A percentile compares a stretch with the other conserved stretches of the same genome.
Evolutionary conservation across 2,888 invertebrate genomes (phyloP).

Genomic region (Eupeodes luniger): DNA sequence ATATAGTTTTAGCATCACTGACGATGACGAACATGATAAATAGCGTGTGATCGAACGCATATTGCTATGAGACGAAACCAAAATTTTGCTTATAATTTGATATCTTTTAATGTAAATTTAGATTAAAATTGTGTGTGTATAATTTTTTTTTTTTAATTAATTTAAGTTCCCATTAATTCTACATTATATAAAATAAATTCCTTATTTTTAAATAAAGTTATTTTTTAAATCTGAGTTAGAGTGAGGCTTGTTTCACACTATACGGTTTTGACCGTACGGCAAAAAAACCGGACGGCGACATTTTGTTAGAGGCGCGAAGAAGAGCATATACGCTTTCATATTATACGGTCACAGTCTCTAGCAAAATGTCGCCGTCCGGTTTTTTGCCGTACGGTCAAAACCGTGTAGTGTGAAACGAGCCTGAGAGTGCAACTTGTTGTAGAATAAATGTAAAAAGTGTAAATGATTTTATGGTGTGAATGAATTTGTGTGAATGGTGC

Average conservation of each 20-base stretch:
- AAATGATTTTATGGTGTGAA: slow-evolving; percentile 16
- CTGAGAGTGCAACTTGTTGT: background rate
- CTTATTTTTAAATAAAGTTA: slow-evolving; percentile 59
- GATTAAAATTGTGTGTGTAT: slow-evolving; percentile 22
- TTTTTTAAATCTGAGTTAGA: slow-evolving; percentile 52
- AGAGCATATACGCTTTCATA: too few species aligned
- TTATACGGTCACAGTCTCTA: too few species aligned
- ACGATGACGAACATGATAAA: slow-evolving; percentile 11
- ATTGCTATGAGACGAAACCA: slow-evolving; percentile 71
- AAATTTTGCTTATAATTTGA: slow-evolving; percentile 56
- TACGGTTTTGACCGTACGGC: too few species aligned
- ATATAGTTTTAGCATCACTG: slow-evolving; percentile 3
- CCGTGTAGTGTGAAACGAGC: too few species aligned
- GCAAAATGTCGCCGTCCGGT: too few species aligned
- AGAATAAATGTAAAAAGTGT: slow-evolving; percentile 31
- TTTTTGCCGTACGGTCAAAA: too few species aligned
- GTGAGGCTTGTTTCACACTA: too few species aligned
- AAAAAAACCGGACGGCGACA: too few species aligned
- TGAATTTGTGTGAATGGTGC: slow-evolving; percentile 41
- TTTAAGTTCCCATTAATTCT: slow-evolving; percentile 7
- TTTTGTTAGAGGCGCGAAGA: too few species aligned
- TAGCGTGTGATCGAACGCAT: slow-evolving; percentile 19
- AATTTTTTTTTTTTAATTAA: slow-evolving; percentile 12
- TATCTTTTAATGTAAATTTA: background rate
- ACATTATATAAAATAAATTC: background rate